These are phyloP conservation scores for Gisinianus flammeolus DNA, from an alignment of 2,888 invertebrate genomes.

Conservation along the genomic window DNA sequence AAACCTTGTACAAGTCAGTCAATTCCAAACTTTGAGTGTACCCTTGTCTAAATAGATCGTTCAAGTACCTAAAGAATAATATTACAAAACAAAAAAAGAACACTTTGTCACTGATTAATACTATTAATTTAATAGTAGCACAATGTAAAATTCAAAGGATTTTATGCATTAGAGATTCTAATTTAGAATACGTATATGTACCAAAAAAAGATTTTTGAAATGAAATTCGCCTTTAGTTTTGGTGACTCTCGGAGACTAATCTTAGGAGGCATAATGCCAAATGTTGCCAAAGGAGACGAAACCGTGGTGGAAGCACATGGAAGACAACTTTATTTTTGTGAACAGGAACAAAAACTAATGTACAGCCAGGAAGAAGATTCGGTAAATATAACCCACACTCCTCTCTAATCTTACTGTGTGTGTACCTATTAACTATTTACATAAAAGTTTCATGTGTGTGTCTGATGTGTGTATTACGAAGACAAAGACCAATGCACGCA, in stretches of 20 bases:
- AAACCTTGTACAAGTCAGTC: conserved; percentile 75
- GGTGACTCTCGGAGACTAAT: conserved; percentile 47
- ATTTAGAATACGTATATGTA: conserved; percentile 21
- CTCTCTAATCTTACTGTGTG: neutral
- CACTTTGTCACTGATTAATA: neutral
- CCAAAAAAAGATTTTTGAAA: conserved; percentile 53
- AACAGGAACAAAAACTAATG: neutral
- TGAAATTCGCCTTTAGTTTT: conserved; percentile 46
- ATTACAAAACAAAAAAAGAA: conserved; percentile 4
- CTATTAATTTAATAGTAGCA: neutral
- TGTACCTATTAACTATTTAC: neutral
- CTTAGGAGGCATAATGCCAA: conserved; percentile 35
- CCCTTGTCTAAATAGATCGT: conserved; percentile 77
- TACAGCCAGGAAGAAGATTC: neutral
- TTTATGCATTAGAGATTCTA: neutral
- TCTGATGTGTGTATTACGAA: too few relatives aligned
- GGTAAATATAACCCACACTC: neutral
- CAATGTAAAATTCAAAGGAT: neutral
- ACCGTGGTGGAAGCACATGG: neutral
- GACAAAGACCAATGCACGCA: too few relatives aligned
- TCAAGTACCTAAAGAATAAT: conserved; percentile 75
- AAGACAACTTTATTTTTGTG: neutral
- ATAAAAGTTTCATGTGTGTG: neutral
- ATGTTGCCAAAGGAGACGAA: neutral
- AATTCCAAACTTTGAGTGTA: conserved; percentile 74